Evolutionary conservation across 2,888 invertebrate species (phyloP), one percentile per base, ranked within the genome.

Genomic region (Arge pagana): DNA sequence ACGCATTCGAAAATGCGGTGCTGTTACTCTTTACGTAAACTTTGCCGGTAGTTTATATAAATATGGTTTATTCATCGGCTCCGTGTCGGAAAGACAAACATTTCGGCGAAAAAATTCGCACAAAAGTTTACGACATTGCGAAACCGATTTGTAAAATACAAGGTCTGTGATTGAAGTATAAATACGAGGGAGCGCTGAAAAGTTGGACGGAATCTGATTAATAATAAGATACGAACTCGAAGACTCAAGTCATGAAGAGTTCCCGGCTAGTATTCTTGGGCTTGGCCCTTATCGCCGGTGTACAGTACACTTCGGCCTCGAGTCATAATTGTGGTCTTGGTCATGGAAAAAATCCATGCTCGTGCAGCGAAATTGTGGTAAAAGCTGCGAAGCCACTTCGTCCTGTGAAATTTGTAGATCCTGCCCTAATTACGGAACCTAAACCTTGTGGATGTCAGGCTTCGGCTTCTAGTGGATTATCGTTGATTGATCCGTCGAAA

Each of bases 331-430:
- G 50, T 5, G 50, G 50, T 21, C 45, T 45, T 33, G 45, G 45
- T 3, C 5, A 31, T 7, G 45, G 45, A 15, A 75, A 74, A 2
- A 76, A 77, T 49, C 71, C 62, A 3, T 77, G 77, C 52, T 73
- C 67, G 64, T 77, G 77, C 58, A 72, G 65, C 19, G 73, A 76
- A 48, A 62, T 70, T 15, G 54, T 74, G 11, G 74, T 79, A 24
- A 71, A 75, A 50, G 78, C 80, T 23, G 73, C 76, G 1, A 62
- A 69, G 40, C 53, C 70, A 13, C 70, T 73, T 10, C 64, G 55
- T 19, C 65, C 70, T 5, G 13, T 36, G 1, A 33, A 39, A 8
- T 60, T 43, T 11, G 63, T 57, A 2, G 53, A 65, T 1, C 60
- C 60, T 1, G 36, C 57, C 28, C 52, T 55, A 3, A 66, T 67